Base-by-base conservation (phyloP, 2,797 vertebrate species). In the Chelidonichthys spinosus region DNA sequence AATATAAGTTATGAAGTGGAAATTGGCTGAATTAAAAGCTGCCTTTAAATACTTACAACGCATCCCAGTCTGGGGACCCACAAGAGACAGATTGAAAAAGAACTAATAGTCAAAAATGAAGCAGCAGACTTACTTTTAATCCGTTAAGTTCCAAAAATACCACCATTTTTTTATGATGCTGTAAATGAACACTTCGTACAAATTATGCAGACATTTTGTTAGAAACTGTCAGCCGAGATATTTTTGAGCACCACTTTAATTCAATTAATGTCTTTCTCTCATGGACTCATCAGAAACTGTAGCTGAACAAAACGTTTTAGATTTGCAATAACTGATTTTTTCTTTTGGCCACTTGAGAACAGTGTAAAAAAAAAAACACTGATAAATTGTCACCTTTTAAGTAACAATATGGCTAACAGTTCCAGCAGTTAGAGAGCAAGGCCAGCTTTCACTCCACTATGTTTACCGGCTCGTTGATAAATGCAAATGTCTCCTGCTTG, bases 11-110 rank as follows among this genome's bases (percentile, higher is more conserved):
- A 58, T 61, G 37, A 52, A 59, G 35, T 69, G 32, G 43, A 18
- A 69, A 69, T 17, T 69, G 60, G 55, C n/a, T 25, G 49, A 36
- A 84, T 56, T 64, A 7, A 85, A 69, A 13, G 14, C 49, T 72
- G 44, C 32, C 33, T 73, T 76, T 68, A 33, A 66, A 72, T 6
- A 39, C 59, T 61, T 44, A 35, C 11, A 2, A 4, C 47, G 37
- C 25, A 52, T 79, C 9, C 53, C 69, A 58, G 39, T 44, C 46
- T 40, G 4, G 18, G 5, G 46, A 67, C 40, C 54, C 15, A 44
- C 25, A 59, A 40, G 42, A n/a, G 47, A 74, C 10, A 15, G 9
- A 69, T 56, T 56, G 6, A 15, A 55, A 54, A 15, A 40, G 25
- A 25, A 25, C 11, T 11, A 14, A 39, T 37, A 18, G 40, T 13